Base-by-base conservation (phyloP, 2,113 vertebrate genomes). In the Eclectus roratus region DNA sequence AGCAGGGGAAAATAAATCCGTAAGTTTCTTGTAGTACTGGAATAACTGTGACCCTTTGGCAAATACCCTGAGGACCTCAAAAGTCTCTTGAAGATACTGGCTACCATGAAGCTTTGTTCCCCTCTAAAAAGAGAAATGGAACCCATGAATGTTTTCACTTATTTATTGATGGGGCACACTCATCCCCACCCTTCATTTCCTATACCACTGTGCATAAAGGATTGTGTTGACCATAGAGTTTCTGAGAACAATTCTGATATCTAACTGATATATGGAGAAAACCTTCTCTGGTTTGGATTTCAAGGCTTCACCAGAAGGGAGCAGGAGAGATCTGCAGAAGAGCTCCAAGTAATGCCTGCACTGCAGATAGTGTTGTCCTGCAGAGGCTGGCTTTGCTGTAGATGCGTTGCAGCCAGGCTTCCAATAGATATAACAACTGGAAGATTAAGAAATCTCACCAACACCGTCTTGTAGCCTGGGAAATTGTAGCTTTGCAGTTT, bases 251-350 rank as follows among this genome's bases (percentile, higher is more conserved):
- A 52, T 46, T 24, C 44, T 86, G 25, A 25, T 80, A 79, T 1
- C 64, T 68, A 77, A 68, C 14, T 6, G 43, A 76, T 25, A 60
- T 2, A 7, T 17, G 6, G 35, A 74, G 33, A 91, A 94, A 89
- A 69, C 65, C 27, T 37, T 33, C 56, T 37, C 35, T 56, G 52
- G 25, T 94, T 84, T 28, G 4, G 89, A 72, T 79, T 96, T 91
- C 92, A 92, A 43, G 70, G 19, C 18, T 92, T 82, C 71, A 72
- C 96, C 95, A 97, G 96, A 93, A 96, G 96, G 76, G 93, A 91
- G 94, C 96, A 97, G 96, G 53, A 97, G 95, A 93, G 94, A 61
- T 71, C 49, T 72, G 46, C 76, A 82, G 66, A 80, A 90, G 44
- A 27, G 33, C 64, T 84, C 33, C 44, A 60, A 68, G 23, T 10